A percentile compares a stretch with the other conserved stretches of the same genome.
These are phyloP conservation scores for Rhabdomys pumilio DNA, from an alignment of 2,797 vertebrate genomes.

Conservation along the genomic window DNA sequence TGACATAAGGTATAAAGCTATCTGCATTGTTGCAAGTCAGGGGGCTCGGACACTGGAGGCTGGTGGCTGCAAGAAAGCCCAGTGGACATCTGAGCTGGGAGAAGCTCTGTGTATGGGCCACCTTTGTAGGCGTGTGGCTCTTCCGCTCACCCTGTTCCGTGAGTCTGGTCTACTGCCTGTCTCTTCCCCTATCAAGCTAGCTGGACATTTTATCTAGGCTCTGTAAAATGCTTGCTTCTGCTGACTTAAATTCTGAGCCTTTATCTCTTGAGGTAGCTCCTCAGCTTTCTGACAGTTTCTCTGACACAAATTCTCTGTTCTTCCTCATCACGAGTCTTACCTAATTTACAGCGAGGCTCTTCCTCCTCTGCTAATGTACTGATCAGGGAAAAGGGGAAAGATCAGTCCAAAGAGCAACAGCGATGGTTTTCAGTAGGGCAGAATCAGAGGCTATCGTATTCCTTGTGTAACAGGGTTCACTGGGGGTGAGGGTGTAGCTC, in stretches of 20 bases:
- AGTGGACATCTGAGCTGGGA: neutral
- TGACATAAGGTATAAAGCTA: neutral
- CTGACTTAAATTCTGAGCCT: neutral
- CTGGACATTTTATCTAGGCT: constrained; percentile 10
- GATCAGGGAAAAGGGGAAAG: neutral
- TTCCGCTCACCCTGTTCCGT: neutral
- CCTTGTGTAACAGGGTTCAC: neutral
- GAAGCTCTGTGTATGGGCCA: neutral
- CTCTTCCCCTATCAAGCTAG: neutral
- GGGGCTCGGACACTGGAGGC: neutral
- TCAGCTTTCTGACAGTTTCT: neutral
- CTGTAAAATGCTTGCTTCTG: constrained; percentile 37
- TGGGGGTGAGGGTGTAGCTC: no score
- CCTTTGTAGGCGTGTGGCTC: neutral
- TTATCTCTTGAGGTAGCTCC: neutral
- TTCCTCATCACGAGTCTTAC: neutral
- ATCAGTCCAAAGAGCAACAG: neutral
- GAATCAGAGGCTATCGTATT: neutral
- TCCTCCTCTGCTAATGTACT: neutral
- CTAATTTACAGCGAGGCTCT: neutral
- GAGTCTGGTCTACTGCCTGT: constrained; percentile 17
- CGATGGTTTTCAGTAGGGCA: neutral
- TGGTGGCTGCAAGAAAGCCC: neutral
- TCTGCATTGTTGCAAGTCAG: neutral
- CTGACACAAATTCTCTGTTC: neutral